Percentiles rank a stretch among this genome's conserved stretches.
Conservation (phyloP, 2,113 vertebrate species). For the Tupaia tana region DNA sequence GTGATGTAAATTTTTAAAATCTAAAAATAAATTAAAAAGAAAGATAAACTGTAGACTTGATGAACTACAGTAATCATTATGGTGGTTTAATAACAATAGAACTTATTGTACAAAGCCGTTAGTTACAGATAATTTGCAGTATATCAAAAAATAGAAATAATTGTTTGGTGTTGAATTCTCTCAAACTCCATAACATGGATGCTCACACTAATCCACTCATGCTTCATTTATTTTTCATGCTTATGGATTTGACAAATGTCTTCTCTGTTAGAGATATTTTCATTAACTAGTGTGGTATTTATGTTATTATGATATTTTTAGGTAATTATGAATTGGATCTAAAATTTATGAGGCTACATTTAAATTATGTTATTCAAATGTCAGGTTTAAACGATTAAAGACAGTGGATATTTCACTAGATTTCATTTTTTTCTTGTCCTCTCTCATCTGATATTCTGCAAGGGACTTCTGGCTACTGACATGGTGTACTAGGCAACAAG, state of each 20-base stretch:
- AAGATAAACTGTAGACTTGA: slow-evolving; percentile 22
- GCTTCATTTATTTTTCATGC: slow-evolving; percentile 62
- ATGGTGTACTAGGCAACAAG: neutral
- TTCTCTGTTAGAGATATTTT: slow-evolving; percentile 63
- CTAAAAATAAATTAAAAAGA: neutral
- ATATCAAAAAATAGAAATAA: slow-evolving; percentile 58
- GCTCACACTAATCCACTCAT: slow-evolving; percentile 31
- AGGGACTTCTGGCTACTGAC: slow-evolving; percentile 48
- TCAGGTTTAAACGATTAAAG: slow-evolving; percentile 39
- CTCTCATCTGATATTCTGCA: slow-evolving; percentile 50
- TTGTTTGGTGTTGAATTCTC: slow-evolving; percentile 46
- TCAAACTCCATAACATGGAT: slow-evolving; percentile 21
- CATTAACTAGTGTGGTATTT: slow-evolving; percentile 55
- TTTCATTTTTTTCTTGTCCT: slow-evolving; percentile 15
- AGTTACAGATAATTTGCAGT: slow-evolving; percentile 62
- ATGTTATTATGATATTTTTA: slow-evolving; percentile 11
- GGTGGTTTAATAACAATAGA: slow-evolving; percentile 52
- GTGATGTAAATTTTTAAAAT: no score
- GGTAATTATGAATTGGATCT: slow-evolving; percentile 41
- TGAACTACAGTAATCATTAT: slow-evolving; percentile 24
- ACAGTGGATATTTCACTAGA: neutral
- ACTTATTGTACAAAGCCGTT: slow-evolving; percentile 48
- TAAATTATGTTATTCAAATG: slow-evolving; percentile 67
- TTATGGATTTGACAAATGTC: slow-evolving; percentile 56
- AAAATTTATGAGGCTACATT: slow-evolving; percentile 60